Percentiles rank a stretch among this genome's conserved stretches.
phyloP scores from a whole-genome alignment of 2,888 invertebrate genomes.

The Pinctada fucata region DNA sequence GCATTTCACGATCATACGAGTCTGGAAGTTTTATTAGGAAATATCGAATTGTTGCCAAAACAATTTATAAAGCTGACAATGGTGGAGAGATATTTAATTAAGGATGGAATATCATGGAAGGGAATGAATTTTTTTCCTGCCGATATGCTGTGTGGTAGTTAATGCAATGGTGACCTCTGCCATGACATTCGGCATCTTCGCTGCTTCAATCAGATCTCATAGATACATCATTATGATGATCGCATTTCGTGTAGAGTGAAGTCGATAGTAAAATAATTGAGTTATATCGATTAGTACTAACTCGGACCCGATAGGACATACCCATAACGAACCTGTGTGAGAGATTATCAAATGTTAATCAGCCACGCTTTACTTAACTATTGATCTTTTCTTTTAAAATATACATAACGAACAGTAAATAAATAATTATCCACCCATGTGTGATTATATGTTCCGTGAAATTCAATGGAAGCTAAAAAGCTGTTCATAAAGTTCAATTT shows the following conservation, averaged over 20 bases:
- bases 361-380: not conserved
- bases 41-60: slow-evolving; percentile 2
- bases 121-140: not conserved
- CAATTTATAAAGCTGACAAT: slow-evolving; percentile 1
- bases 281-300: not conserved
- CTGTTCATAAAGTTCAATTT: too few relatives aligned
- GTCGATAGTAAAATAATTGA: not conserved
- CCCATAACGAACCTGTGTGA: not conserved
- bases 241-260: not conserved
- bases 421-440: too few relatives aligned
- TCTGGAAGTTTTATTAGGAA: not conserved
- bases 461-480: too few relatives aligned
- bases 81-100: slow-evolving; percentile 1
- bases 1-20: not conserved
- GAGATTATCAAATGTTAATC: not conserved
- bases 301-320: not conserved
- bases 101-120: not conserved
- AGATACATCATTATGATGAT: not conserved
- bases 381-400: too few relatives aligned
- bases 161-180: not conserved
- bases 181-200: not conserved
- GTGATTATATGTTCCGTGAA: too few relatives aligned
- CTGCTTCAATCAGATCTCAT: not conserved
- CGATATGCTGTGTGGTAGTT: not conserved
- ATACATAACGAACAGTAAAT: too few relatives aligned